Base-by-base conservation (phyloP, 2,113 vertebrate genomes). In the Gracilinanus agilis region DNA sequence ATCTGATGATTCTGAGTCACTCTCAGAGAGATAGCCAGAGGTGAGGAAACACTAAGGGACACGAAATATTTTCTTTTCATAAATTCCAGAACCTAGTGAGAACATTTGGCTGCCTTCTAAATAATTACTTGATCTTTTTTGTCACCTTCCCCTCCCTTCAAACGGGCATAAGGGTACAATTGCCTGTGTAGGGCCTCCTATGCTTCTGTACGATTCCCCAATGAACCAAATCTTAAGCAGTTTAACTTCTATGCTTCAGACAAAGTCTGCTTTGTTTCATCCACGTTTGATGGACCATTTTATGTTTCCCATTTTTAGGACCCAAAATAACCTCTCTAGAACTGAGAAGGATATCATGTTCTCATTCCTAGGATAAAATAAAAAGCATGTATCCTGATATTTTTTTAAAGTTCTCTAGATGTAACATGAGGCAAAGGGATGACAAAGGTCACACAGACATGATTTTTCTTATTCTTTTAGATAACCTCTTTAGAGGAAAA, bases 1-100 rank as follows among this genome's bases (percentile, higher is more conserved):
- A 97, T 92, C 96, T 98, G 98, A 96, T 94, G 89, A 97, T 95
- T 96, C 96, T 95, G 93, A 96, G 93, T 94, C 0, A 7, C 19
- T 93, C 89, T 92, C n/a, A 40, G 34, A 13, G 67, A 83, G 67
- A 83, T 54, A 16, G 88, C 54, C 0, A 54, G 95, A 97, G 24
- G 55, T 49, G 13, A 55, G 90, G 93, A 67, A 61, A 44, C 49
- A 9, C 9, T 16, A 3, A 55, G 2, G 29, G 40, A 94, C 75
- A 56, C 29, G 61, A 90, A 90, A 89, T 75, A 55, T 61, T 95
- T 90, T 92, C 58, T 91, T 94, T 89, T 55, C 54, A 56, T 91
- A 93, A 96, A 96, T 90, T 91, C 91, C 40, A 67, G 54, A 89
- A 83, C 12, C 89, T 9, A 40, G 34, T 61, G 67, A 53, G 92